A percentile compares a stretch with the other conserved stretches of the same genome.
phyloP scores from a whole-genome alignment of 2,888 invertebrate species.

The Alcis repandata region DNA sequence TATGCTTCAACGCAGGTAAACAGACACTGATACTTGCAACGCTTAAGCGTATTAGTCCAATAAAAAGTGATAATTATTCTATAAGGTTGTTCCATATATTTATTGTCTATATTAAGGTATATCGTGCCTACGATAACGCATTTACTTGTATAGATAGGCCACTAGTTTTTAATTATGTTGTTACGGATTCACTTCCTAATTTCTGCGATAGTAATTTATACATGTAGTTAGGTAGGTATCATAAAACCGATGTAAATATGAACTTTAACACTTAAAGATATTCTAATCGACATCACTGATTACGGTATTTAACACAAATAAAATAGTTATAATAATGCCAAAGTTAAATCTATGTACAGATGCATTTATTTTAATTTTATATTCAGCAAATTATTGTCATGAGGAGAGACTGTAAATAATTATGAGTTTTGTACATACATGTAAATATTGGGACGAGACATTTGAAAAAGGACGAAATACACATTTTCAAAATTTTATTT shows the following conservation, averaged over 20 bases:
- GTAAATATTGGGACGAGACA: slow-evolving; percentile 74
- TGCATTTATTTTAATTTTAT: slow-evolving; percentile 75
- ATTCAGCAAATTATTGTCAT: slow-evolving; percentile 61
- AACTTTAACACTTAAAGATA: slow-evolving; percentile 48
- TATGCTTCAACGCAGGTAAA: slow-evolving; percentile 89
- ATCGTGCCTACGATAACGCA: slow-evolving; percentile 57
- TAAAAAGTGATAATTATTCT: slow-evolving; percentile 81
- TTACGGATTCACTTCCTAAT: slow-evolving; percentile 76
- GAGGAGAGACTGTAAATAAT: slow-evolving; percentile 77
- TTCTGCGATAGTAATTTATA: slow-evolving; percentile 84
- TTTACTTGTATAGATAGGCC: slow-evolving; percentile 74
- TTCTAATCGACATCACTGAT: slow-evolving; percentile 45
- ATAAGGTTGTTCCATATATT: slow-evolving; percentile 77
- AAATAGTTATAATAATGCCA: slow-evolving; percentile 72
- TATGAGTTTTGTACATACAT: slow-evolving; percentile 74
- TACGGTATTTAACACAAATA: slow-evolving; percentile 55
- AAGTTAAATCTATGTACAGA: slow-evolving; percentile 84
- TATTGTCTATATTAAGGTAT: slow-evolving; percentile 66
- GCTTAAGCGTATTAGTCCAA: slow-evolving; percentile 86
- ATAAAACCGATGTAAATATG: slow-evolving; percentile 68
- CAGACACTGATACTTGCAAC: slow-evolving; percentile 78
- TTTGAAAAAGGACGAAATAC: slow-evolving; percentile 76
- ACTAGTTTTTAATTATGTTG: slow-evolving; percentile 69
- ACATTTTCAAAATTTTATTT: slow-evolving; percentile 81
- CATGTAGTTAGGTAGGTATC: slow-evolving; percentile 55